Conservation (phyloP, 2,888 invertebrate species). For the Encarsia formosa region DNA sequence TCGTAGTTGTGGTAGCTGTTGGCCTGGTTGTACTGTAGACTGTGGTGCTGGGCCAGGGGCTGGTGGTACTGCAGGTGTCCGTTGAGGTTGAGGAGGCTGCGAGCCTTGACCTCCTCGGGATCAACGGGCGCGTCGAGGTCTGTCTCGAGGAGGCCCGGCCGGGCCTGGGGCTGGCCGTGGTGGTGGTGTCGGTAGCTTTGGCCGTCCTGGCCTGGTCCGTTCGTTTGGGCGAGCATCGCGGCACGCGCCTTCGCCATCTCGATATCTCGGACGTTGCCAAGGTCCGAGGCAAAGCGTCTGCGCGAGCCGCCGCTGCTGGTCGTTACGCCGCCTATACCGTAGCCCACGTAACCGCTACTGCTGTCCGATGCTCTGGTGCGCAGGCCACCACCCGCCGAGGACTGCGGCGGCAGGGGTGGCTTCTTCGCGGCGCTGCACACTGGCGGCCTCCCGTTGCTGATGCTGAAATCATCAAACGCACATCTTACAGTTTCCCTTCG, state of each 20-base stretch:
- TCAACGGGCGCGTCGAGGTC: slow-evolving; percentile 69
- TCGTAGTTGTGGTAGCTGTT: not conserved
- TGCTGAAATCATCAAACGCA: not conserved
- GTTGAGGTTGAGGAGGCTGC: slow-evolving; percentile 63
- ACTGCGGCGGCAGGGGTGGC: slow-evolving; percentile 42
- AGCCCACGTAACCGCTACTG: not conserved
- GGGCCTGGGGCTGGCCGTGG: slow-evolving; percentile 49
- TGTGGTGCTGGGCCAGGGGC: slow-evolving; percentile 38
- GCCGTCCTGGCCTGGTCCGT: slow-evolving; percentile 65
- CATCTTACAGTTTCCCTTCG: not conserved
- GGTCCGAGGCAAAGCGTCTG: slow-evolving; percentile 52
- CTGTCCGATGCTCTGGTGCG: not conserved
- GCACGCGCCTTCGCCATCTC: slow-evolving; percentile 51
- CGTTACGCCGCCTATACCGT: slow-evolving; percentile 21
- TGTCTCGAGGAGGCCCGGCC: slow-evolving; percentile 81
- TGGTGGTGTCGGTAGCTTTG: slow-evolving; percentile 36
- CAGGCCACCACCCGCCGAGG: slow-evolving; percentile 25
- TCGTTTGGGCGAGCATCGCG: slow-evolving; percentile 50
- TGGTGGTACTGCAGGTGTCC: slow-evolving; percentile 43
- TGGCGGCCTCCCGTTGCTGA: slow-evolving; percentile 47
- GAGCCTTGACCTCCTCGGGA: slow-evolving; percentile 52
- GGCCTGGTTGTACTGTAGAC: not conserved
- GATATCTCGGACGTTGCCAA: slow-evolving; percentile 50
- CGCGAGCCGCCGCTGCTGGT: slow-evolving; percentile 41
- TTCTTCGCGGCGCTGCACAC: slow-evolving; percentile 47